Percentiles rank a stretch among this genome's conserved stretches.
phyloP scores from a whole-genome alignment of 1,140 invertebrate genomes.

The Bombus balteatus region DNA sequence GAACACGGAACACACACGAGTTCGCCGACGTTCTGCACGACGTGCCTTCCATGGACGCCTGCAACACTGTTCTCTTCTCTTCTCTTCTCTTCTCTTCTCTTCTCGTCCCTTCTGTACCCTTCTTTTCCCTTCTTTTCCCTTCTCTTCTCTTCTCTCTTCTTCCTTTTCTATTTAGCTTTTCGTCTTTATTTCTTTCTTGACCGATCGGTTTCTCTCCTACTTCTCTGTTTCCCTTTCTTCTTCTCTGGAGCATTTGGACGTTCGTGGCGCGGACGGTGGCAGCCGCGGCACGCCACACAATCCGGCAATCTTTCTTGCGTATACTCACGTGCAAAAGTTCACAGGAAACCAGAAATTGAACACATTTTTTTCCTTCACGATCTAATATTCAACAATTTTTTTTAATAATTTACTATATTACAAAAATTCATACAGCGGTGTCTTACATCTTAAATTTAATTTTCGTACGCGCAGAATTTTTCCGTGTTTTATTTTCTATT shows the following conservation, averaged over 20 bases:
- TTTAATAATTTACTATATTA: too few species aligned
- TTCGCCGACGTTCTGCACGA: constrained; percentile 67
- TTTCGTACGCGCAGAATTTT: too few species aligned
- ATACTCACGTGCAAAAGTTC: constrained; percentile 63
- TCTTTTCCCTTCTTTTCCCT: constrained; percentile 1
- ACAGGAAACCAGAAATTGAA: background rate
- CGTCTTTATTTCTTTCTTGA: constrained; percentile 35
- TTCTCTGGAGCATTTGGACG: constrained; percentile 53
- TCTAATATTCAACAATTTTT: too few species aligned
- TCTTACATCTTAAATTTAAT: too few species aligned
- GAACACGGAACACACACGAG: constrained; percentile 77
- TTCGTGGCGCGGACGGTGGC: constrained; percentile 69
- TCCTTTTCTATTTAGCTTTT: constrained; percentile 8
- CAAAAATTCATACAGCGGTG: too few species aligned
- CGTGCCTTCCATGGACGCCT: constrained; percentile 54
- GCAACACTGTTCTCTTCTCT: constrained; percentile 43
- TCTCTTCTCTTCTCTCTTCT: background rate
- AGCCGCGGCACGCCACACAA: constrained; percentile 69
- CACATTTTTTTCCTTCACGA: background rate
- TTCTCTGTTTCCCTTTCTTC: constrained; percentile 23
- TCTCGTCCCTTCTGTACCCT: background rate
- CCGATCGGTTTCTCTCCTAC: constrained; percentile 20
- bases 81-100: constrained; percentile 14
- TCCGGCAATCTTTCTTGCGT: constrained; percentile 60
- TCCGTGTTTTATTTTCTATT: too few species aligned